Conservation (phyloP, 2,113 vertebrate species). For the Grus americana region DNA sequence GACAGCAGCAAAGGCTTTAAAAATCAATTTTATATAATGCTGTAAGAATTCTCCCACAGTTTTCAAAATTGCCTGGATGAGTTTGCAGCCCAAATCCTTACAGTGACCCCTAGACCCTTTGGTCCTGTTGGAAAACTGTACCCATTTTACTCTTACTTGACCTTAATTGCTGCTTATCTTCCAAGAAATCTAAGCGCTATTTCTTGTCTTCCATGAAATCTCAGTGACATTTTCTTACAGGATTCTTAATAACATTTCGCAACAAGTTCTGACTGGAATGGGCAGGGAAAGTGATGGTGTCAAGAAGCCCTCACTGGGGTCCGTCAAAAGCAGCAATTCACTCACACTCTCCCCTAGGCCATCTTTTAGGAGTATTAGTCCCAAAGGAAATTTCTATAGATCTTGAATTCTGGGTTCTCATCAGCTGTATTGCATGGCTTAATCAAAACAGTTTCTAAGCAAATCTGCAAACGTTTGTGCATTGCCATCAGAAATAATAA, state of each 20-base stretch:
- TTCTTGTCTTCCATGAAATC: background rate
- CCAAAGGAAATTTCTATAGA: background rate
- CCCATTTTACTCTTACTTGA: background rate
- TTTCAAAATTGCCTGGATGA: background rate
- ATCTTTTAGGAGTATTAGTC: background rate
- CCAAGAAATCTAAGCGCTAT: background rate
- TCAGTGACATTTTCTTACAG: background rate
- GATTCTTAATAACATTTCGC: background rate
- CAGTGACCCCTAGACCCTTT: background rate
- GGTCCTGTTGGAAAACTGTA: background rate
- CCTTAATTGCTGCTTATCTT: background rate
- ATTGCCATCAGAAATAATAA: background rate
- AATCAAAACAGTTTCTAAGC: background rate
- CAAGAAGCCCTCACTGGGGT: background rate
- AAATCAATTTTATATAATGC: conserved; percentile 12
- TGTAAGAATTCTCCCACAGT: background rate
- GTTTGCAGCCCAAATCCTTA: background rate
- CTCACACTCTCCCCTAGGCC: background rate
- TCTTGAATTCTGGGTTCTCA: background rate
- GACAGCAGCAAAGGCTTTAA: background rate
- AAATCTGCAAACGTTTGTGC: background rate
- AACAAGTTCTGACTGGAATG: background rate
- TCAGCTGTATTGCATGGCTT: background rate
- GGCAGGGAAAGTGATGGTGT: background rate
- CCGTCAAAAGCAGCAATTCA: background rate